Evolutionary conservation across 53 echinoderm and acorn worm genomes (phyloP), one percentile per base, ranked within the genome.

Genomic region (Echinometra lucunter): DNA sequence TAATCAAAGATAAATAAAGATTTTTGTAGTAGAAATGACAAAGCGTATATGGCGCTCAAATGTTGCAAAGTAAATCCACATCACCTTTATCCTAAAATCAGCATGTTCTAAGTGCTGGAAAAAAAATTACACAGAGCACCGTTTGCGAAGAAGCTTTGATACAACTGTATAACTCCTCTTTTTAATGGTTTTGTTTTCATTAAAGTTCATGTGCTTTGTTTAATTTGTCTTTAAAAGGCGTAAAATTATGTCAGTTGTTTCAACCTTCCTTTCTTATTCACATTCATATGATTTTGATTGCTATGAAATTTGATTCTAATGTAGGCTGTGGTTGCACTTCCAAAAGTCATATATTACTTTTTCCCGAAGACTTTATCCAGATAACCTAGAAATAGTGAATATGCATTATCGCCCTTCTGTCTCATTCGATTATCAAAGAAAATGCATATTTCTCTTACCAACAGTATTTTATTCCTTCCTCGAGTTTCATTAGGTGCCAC

Each of bases 301-400:
- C 81, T 21, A 6, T 21, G 81, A 81, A 0, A 44, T 19, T 44
- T 40, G 16, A 25, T 21, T 42, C 23, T 23, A 25, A 81, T 81
- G 23, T 21, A 44, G 81, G 44, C 42, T 81, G 38, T 44, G 44
- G 81, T 81, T 81, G 23, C 81, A 44, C 19, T 81, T 81, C 19
- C 23, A 23, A 81, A 44, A 19, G 81, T 44, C 81, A 81, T 81
- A 81, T 81, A 44, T 81, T 40, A 42, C 49, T 53, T 81, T 42
- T 42, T 44, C 32, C 13, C 23, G 23, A 81, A 44, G 21, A 11
- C 44, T 44, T 21, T 44, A 23, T 81, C 18, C 23, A 44, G 81
- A 81, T 44, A 81, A 81, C 81, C 81, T 44, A 81, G 81, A 23
- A 81, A 44, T 44, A 42, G 6, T 5, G 81, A 44, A 81, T 81